Conservation (phyloP, 1,140 invertebrate genomes). For the Hetaerina americana region DNA sequence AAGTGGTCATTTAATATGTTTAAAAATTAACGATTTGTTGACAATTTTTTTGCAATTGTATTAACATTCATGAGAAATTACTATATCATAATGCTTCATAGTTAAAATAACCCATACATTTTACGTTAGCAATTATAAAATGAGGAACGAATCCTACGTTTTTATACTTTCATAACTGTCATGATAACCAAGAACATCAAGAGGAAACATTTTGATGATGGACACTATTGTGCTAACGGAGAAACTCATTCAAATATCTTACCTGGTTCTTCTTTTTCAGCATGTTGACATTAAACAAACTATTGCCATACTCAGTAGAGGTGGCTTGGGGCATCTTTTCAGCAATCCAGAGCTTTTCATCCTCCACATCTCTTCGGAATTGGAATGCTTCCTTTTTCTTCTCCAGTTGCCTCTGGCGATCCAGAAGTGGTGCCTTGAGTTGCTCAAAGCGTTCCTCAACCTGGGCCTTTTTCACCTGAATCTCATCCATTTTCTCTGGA, state of each 20-base stretch:
- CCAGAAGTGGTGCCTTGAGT: slow-evolving; percentile 76
- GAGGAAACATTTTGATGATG: too few relatives aligned
- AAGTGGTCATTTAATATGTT: too few relatives aligned
- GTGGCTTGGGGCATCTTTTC: slow-evolving; percentile 94
- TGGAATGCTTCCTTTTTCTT: slow-evolving; percentile 99
- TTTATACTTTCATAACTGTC: too few relatives aligned
- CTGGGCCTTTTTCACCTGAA: slow-evolving; percentile 81
- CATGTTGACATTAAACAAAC: slow-evolving; percentile 92
- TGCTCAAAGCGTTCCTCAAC: slow-evolving; percentile 84
- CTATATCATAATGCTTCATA: too few relatives aligned
- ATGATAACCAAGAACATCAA: too few relatives aligned
- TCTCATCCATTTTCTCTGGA: slow-evolving; percentile 90
- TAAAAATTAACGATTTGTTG: too few relatives aligned
- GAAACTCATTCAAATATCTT: slow-evolving; percentile 6
- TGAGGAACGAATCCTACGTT: too few relatives aligned
- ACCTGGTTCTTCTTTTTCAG: slow-evolving; percentile 92
- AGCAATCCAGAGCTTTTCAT: slow-evolving; percentile 95
- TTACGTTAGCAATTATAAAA: too few relatives aligned
- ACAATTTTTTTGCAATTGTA: too few relatives aligned
- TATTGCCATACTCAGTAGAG: slow-evolving; percentile 86
- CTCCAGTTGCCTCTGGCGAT: slow-evolving; percentile 76
- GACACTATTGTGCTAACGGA: too few relatives aligned
- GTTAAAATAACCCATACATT: too few relatives aligned
- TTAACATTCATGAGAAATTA: too few relatives aligned
- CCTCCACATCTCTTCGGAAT: slow-evolving; percentile 94